Conservation (phyloP, 53 echinoderm and acorn worm genomes). For the Paelopatides confundens region DNA sequence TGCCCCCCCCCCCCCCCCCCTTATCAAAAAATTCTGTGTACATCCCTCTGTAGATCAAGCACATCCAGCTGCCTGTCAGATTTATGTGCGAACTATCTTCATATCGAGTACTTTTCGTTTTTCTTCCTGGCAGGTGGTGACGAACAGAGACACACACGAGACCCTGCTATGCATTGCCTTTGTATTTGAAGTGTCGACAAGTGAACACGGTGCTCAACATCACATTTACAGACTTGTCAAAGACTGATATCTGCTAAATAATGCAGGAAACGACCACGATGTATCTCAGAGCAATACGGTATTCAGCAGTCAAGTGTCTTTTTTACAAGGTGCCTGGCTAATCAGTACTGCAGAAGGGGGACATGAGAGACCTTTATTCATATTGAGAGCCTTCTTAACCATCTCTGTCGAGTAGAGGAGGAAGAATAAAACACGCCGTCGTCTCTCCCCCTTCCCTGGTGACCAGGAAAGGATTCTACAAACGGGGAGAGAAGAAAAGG, state of each 20-base stretch:
- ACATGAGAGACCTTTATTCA: neutral
- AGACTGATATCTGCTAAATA: conserved; percentile 58
- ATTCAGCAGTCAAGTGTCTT: neutral
- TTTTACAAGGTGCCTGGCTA: neutral
- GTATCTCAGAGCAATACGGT: neutral
- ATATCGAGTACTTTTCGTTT: neutral
- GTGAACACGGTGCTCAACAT: conserved; percentile 97
- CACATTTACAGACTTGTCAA: conserved; percentile 99
- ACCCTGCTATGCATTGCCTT: conserved; percentile 98
- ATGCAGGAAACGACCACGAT: neutral
- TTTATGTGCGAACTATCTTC: neutral
- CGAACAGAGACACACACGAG: conserved; percentile 94
- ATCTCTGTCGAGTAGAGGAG: neutral
- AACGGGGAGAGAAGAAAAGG: too few relatives aligned
- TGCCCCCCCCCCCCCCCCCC: neutral
- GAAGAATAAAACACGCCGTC: neutral
- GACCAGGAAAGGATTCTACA: too few relatives aligned
- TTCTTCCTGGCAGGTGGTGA: conserved; percentile 76
- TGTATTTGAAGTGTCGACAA: conserved; percentile 99
- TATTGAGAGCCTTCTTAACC: neutral
- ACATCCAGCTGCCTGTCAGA: neutral
- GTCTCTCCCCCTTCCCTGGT: too few relatives aligned
- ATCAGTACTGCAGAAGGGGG: neutral
- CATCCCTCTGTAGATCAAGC: neutral
- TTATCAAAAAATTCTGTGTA: neutral